phyloP scores from a whole-genome alignment of 2,797 vertebrate genomes.

The Todus mexicanus region DNA sequence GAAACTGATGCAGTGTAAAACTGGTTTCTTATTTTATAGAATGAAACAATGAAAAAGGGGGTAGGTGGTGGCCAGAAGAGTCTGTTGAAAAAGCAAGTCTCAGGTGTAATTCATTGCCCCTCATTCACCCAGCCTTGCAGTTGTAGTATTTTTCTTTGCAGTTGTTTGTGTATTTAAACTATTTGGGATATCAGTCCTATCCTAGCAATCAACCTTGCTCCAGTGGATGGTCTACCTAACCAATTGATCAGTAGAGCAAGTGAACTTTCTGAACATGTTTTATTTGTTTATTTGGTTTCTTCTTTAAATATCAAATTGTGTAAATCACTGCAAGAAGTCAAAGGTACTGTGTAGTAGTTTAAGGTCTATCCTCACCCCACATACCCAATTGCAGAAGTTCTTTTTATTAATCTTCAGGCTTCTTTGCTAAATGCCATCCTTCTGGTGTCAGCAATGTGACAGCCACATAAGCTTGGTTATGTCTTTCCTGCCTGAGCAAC shows the following conservation, averaged over 20 bases:
- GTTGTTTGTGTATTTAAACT: not conserved
- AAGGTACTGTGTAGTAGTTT: not conserved
- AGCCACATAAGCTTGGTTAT: not conserved
- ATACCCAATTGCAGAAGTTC: not conserved
- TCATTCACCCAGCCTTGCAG: not conserved
- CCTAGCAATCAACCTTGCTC: not conserved
- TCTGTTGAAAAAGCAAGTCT: not conserved
- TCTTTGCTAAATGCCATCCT: not conserved
- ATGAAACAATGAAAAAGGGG: not conserved
- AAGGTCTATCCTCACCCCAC: not conserved
- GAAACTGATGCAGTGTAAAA: not conserved
- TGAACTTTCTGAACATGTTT: not conserved
- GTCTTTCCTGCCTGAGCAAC: not conserved
- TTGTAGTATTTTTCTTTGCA: not conserved
- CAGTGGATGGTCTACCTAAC: not conserved
- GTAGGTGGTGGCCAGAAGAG: not conserved
- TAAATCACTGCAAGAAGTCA: not conserved
- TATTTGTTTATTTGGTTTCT: not conserved
- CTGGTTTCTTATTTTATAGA: not conserved
- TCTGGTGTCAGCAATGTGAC: not conserved
- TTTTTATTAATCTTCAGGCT: not conserved
- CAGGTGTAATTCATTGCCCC: not conserved
- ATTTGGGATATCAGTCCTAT: not conserved
- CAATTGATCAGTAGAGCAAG: constrained; percentile 65
- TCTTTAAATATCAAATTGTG: not conserved